These are phyloP conservation scores for Piezodorus guildinii DNA, from an alignment of 1,140 invertebrate species.

Conservation along the genomic window DNA sequence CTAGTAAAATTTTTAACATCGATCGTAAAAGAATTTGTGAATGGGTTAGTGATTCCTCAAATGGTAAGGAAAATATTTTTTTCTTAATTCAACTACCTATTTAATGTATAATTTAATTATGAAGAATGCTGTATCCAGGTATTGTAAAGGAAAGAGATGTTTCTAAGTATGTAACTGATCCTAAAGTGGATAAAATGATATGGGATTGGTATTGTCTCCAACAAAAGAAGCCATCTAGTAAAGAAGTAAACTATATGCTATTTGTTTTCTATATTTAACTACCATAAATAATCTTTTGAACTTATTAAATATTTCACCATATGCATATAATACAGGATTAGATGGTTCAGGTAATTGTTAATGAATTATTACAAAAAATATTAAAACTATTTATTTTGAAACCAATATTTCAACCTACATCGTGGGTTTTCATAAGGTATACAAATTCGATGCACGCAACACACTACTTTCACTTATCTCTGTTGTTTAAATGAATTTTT, in stretches of 20 bases:
- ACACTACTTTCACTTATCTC: too few species aligned
- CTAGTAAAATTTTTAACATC: slow-evolving; percentile 29
- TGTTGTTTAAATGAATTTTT: too few species aligned
- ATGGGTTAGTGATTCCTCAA: slow-evolving; percentile 25
- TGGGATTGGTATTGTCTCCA: slow-evolving; percentile 26
- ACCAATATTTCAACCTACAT: too few species aligned
- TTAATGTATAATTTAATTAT: neutral
- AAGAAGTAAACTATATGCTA: slow-evolving; percentile 13
- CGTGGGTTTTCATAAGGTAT: too few species aligned
- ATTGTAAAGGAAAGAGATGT: slow-evolving; percentile 15
- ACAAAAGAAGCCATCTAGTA: slow-evolving; percentile 16
- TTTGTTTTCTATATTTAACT: slow-evolving; percentile 6
- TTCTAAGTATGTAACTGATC: slow-evolving; percentile 22
- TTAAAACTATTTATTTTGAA: too few species aligned
- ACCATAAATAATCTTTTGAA: too few species aligned
- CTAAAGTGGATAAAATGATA: slow-evolving; percentile 23
- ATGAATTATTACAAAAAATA: too few species aligned
- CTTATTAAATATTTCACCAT: too few species aligned
- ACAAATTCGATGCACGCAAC: too few species aligned
- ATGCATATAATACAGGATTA: too few species aligned
- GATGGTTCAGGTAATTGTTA: too few species aligned
- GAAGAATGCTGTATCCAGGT: neutral
- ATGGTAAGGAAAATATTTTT: slow-evolving; percentile 7
- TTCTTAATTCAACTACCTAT: neutral
- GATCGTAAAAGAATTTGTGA: slow-evolving; percentile 31